These are phyloP conservation scores for Metaphire vulgaris DNA, from an alignment of 1,140 invertebrate genomes.

Conservation along the genomic window DNA sequence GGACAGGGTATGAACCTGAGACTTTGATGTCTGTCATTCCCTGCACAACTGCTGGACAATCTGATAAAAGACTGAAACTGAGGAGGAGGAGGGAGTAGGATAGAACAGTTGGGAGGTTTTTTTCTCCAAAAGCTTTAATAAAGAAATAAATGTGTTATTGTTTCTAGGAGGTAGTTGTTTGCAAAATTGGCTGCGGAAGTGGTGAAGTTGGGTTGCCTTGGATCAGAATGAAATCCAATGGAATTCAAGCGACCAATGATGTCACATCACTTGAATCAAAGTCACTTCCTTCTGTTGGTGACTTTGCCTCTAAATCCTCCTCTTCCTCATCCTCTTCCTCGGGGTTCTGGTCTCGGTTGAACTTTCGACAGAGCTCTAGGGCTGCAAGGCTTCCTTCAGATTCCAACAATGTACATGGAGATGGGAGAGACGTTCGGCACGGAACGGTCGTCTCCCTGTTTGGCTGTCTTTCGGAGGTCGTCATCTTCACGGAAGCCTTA, in stretches of 20 bases:
- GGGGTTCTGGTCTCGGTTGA: neutral
- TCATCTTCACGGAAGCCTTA: neutral
- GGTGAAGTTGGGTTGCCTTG: neutral
- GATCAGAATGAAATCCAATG: neutral
- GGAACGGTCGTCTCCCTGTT: neutral
- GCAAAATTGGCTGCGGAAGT: neutral
- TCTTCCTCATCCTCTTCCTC: slow-evolving; percentile 1
- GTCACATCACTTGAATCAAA: neutral
- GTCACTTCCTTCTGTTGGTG: neutral
- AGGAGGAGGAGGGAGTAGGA: too few relatives aligned
- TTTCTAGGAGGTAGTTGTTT: neutral
- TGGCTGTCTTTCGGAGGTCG: neutral
- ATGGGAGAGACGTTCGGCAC: neutral
- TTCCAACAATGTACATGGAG: slow-evolving; percentile 41
- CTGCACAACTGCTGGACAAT: too few relatives aligned
- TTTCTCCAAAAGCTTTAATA: too few relatives aligned
- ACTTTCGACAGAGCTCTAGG: neutral
- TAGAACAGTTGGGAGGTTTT: too few relatives aligned
- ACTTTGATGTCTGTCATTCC: too few relatives aligned
- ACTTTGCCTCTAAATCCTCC: neutral
- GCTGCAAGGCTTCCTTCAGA: slow-evolving; percentile 36
- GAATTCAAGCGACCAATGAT: neutral
- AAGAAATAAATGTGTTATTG: too few relatives aligned
- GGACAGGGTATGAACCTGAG: too few relatives aligned
- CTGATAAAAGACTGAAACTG: too few relatives aligned